These are phyloP conservation scores for Leguminivora glycinivorella DNA, from an alignment of 1,140 invertebrate genomes.

Conservation along the genomic window DNA sequence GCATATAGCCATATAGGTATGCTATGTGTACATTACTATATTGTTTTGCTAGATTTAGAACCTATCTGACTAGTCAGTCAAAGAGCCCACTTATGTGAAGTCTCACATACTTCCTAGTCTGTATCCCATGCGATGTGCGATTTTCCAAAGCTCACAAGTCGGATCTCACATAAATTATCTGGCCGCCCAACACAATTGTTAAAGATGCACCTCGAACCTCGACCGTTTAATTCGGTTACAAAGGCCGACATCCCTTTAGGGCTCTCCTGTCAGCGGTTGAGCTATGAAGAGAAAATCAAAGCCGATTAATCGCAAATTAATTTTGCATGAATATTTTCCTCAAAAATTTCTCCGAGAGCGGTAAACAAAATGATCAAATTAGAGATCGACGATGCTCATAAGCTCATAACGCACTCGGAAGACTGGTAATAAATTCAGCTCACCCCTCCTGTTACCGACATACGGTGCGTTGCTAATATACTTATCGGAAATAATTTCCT, in stretches of 20 bases:
- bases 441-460: slow-evolving; percentile 53
- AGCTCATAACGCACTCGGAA: slow-evolving; percentile 54
- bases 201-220: neutral
- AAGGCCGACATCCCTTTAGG: neutral
- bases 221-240: neutral
- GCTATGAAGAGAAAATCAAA: neutral
- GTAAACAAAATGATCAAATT: slow-evolving; percentile 52
- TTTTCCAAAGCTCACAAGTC: neutral
- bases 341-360: slow-evolving; percentile 33
- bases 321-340: neutral
- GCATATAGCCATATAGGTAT: too few species aligned
- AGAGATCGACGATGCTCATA: slow-evolving; percentile 53
- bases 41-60: too few species aligned
- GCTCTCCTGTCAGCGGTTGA: neutral
- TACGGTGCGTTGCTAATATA: slow-evolving; percentile 55
- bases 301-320: neutral
- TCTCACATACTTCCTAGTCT: too few species aligned
- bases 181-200: neutral
- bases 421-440: slow-evolving; percentile 55
- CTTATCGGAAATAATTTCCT: slow-evolving; percentile 39
- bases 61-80: too few species aligned
- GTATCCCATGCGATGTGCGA: too few species aligned
- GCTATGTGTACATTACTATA: too few species aligned
- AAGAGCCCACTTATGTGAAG: too few species aligned
- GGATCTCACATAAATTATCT: neutral